Percentiles rank a stretch among this genome's conserved stretches.
Evolutionary conservation across 2,797 vertebrate genomes (phyloP).

Genomic region (Danio jaintianensis): DNA sequence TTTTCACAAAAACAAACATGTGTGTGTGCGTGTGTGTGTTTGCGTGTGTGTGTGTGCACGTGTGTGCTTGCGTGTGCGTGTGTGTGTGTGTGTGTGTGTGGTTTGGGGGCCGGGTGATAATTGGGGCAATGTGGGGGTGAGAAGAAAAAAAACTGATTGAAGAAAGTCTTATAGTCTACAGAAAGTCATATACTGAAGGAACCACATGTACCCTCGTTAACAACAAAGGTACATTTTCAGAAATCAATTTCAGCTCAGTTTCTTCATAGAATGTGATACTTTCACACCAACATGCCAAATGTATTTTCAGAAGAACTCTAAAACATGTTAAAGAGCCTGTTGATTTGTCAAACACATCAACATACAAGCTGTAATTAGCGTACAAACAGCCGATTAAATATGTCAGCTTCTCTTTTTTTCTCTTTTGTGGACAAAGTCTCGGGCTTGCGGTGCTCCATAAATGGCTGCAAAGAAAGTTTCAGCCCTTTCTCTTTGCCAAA

Average conservation of each 20-base stretch:
- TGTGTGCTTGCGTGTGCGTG: no score
- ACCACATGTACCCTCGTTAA: neutral
- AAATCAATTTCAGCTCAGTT: neutral
- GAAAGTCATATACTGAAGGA: neutral
- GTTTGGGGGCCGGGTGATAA: no score
- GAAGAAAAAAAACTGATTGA: no score
- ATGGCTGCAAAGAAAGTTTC: constrained; percentile 50
- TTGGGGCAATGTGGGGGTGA: no score
- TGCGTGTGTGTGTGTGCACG: no score
- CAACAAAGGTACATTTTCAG: neutral
- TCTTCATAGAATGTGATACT: neutral
- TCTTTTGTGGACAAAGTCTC: constrained; percentile 32
- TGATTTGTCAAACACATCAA: constrained; percentile 51
- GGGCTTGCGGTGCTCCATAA: constrained; percentile 45
- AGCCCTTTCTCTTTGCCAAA: constrained; percentile 27
- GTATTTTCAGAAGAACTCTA: constrained; percentile 20
- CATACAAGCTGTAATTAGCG: constrained; percentile 65
- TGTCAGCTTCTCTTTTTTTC: constrained; percentile 37
- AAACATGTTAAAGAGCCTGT: constrained; percentile 28
- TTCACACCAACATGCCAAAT: neutral
- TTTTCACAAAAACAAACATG: no score
- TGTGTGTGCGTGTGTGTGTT: no score
- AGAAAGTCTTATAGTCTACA: neutral
- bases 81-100: no score
- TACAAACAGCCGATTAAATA: constrained; percentile 62